Conservation (phyloP, 2,888 invertebrate species). For the Tetropium fuscum region DNA sequence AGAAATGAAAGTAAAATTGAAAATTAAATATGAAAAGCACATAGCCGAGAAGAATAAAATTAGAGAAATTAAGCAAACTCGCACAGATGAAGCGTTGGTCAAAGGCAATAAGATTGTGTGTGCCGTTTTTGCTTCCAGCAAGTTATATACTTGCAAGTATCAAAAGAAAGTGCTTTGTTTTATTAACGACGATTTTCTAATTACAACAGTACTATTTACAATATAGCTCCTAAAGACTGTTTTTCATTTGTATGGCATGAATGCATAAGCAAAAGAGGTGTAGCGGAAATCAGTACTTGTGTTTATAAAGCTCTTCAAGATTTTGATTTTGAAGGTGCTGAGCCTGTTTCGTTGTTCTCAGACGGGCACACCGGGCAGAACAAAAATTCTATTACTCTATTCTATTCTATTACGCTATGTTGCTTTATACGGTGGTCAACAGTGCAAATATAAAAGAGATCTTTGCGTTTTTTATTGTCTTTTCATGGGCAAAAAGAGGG, state of each 20-base stretch:
- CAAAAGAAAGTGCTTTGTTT: not conserved
- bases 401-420: too few relatives aligned
- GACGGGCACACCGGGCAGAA: not conserved
- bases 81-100: not conserved
- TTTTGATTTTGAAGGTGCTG: not conserved
- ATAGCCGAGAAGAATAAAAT: not conserved
- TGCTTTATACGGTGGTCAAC: too few relatives aligned
- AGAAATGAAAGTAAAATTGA: not conserved
- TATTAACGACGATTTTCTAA: not conserved
- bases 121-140: not conserved
- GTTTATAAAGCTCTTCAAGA: not conserved
- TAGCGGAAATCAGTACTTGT: not conserved
- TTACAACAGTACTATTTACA: not conserved
- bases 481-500: too few relatives aligned
- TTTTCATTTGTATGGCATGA: not conserved
- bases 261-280: not conserved
- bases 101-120: not conserved
- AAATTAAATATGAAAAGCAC: not conserved
- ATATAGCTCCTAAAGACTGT: not conserved
- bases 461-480: too few relatives aligned
- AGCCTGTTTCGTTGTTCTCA: not conserved
- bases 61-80: not conserved
- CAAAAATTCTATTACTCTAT: too few relatives aligned
- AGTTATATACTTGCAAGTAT: not conserved
- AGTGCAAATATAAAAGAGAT: too few relatives aligned